phyloP scores from a whole-genome alignment of 2,888 invertebrate genomes.

The Tetragonula carbonaria region DNA sequence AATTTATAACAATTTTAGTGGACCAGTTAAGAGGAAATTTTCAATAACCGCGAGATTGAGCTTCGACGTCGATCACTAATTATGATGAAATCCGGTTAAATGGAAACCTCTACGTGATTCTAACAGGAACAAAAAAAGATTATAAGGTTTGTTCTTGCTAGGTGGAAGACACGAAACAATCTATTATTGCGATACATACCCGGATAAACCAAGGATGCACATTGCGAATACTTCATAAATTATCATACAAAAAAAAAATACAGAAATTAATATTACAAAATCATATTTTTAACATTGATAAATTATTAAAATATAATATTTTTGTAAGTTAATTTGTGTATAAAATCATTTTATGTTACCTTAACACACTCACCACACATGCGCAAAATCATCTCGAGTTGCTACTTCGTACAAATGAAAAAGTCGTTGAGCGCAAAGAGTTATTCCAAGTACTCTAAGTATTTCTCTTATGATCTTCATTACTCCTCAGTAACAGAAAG shows the following conservation, averaged over 20 bases:
- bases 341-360: slow-evolving; percentile 15
- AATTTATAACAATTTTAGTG: not conserved
- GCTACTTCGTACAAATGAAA: not conserved
- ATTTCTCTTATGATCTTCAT: no score
- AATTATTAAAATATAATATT: not conserved
- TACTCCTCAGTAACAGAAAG: no score
- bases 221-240: no score
- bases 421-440: not conserved
- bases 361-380: not conserved
- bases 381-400: not conserved
- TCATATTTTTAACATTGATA: not conserved
- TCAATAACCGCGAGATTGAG: slow-evolving; percentile 12
- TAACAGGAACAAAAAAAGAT: slow-evolving; percentile 13
- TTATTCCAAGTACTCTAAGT: not conserved
- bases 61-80: slow-evolving; percentile 15
- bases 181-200: no score
- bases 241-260: not conserved
- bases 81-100: not conserved
- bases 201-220: no score
- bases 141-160: slow-evolving; percentile 21
- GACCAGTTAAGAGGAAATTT: no score
- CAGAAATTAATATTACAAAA: not conserved
- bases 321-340: not conserved
- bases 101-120: slow-evolving; percentile 1
- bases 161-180: slow-evolving; percentile 39